A percentile compares a stretch with the other conserved stretches of the same genome.
phyloP scores from a whole-genome alignment of 2,888 invertebrate genomes.

The Limnephilus rhombicus region DNA sequence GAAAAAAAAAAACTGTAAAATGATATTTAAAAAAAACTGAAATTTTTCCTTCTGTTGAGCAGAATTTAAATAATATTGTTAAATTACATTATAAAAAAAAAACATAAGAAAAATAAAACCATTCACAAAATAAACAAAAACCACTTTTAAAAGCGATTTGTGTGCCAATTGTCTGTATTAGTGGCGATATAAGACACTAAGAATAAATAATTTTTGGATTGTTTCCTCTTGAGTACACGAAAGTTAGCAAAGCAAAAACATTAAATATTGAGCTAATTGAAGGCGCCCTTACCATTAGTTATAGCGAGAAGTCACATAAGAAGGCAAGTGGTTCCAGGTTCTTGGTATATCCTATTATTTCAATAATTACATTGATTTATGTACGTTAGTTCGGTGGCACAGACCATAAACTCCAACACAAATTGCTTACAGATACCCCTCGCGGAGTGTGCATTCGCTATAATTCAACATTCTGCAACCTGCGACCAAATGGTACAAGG shows the following conservation, averaged over 20 bases:
- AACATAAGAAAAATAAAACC: too few species aligned
- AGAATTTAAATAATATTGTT: too few species aligned
- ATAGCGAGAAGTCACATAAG: background rate
- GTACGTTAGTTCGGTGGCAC: background rate
- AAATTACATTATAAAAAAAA: too few species aligned
- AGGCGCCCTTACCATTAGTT: conserved; percentile 6
- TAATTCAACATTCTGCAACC: background rate
- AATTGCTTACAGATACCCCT: conserved; percentile 7
- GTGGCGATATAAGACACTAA: too few species aligned
- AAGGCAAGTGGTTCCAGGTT: background rate
- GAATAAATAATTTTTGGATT: too few species aligned
- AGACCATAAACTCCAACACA: background rate
- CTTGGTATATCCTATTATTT: background rate
- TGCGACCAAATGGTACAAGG: background rate
- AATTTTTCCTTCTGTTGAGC: too few species aligned
- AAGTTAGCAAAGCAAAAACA: background rate
- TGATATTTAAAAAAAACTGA: too few species aligned
- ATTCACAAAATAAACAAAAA: too few species aligned
- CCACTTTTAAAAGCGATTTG: too few species aligned
- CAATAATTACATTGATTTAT: background rate
- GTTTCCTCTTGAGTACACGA: too few species aligned
- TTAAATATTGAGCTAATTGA: background rate
- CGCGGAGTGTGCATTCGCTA: background rate
- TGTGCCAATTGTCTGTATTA: too few species aligned
- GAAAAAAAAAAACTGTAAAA: too few species aligned